A percentile compares a stretch with the other conserved stretches of the same genome.
Conservation (phyloP, 2,888 invertebrate genomes). For the Parnassius glacialis region DNA sequence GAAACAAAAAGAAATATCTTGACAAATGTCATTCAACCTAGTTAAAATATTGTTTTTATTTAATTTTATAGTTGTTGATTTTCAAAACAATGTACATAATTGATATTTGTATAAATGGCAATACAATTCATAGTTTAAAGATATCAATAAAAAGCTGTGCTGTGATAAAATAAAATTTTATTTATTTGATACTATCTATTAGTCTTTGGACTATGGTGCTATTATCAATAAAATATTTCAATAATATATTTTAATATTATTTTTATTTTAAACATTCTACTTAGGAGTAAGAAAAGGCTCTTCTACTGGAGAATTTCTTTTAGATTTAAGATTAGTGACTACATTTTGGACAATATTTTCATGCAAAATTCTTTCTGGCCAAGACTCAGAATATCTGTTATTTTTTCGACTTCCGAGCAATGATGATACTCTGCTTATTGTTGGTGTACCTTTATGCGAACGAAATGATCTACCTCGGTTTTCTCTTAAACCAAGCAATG, state of each 20-base stretch:
- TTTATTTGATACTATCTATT: slow-evolving; percentile 11
- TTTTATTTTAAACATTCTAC: slow-evolving; percentile 33
- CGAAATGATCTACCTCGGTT: slow-evolving; percentile 49
- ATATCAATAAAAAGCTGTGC: slow-evolving; percentile 11
- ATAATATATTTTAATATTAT: neutral
- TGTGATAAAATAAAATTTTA: slow-evolving; percentile 23
- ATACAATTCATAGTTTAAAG: slow-evolving; percentile 1
- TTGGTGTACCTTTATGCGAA: slow-evolving; percentile 63
- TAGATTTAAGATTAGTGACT: slow-evolving; percentile 56
- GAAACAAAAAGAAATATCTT: slow-evolving; percentile 26
- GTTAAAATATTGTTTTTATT: neutral
- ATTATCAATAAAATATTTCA: slow-evolving; percentile 20
- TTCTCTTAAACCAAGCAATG: slow-evolving; percentile 78
- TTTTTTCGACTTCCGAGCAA: slow-evolving; percentile 47
- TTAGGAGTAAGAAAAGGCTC: slow-evolving; percentile 69
- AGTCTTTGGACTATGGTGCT: slow-evolving; percentile 20
- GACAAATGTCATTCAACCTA: slow-evolving; percentile 26
- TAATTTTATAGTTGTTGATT: neutral
- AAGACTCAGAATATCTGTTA: slow-evolving; percentile 58
- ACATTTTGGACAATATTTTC: slow-evolving; percentile 68
- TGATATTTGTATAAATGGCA: neutral
- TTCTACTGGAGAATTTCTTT: slow-evolving; percentile 56
- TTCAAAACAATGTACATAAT: neutral
- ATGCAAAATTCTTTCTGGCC: slow-evolving; percentile 70
- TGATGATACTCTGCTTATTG: slow-evolving; percentile 55